Evolutionary conservation across 2,888 invertebrate genomes (phyloP), one percentile per base, ranked within the genome.

Genomic region (Pheosia gnoma): DNA sequence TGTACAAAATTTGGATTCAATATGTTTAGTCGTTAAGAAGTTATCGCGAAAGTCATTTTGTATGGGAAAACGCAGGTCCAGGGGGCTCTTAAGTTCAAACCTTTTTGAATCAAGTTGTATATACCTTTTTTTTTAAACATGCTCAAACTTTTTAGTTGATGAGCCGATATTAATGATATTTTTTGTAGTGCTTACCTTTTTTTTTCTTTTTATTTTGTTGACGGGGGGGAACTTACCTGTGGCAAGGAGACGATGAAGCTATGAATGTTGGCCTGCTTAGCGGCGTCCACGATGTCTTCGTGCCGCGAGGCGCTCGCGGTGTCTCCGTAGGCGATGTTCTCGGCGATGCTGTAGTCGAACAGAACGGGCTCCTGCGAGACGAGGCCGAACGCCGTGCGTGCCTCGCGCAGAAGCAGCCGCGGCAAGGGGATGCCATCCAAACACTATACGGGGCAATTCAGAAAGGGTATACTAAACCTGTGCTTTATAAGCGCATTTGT

Each of bases 281-380:
- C 96, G 0, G 96, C 96, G 39, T 94, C 93, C 0, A 97, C 95
- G 57, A 97, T 94, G 80, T 97, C 97, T 6, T 94, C 93, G 81
- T 95, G 94, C 0, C 93, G 68, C 0, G 96, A 95, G 0, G 80
- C 75, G 43, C 96, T 88, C 0, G 89, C 84, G 80, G 96, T 96
- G 80, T 97, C 97, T 3, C 98, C 98, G 81, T 98, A 98, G 0
- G 96, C 96, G 70, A 98, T 98, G 85, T 98, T 98, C 67, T 98
- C 97, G 0, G 93, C 94, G 60, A 98, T 97, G 11, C 96, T 96
- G 67, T 96, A 94, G 84, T 97, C 96, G 86, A 98, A 98, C 0
- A 98, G 91, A 7, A 96, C 95, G 0, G 98, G 98, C 82, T 98
- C 98, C 90, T 98, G 98, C 0, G 77, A 73, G 5, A 82, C 82